Evolutionary conservation across 1,140 invertebrate genomes (phyloP), one percentile per base, ranked within the genome.

Genomic region (Drosophila triauraria): DNA sequence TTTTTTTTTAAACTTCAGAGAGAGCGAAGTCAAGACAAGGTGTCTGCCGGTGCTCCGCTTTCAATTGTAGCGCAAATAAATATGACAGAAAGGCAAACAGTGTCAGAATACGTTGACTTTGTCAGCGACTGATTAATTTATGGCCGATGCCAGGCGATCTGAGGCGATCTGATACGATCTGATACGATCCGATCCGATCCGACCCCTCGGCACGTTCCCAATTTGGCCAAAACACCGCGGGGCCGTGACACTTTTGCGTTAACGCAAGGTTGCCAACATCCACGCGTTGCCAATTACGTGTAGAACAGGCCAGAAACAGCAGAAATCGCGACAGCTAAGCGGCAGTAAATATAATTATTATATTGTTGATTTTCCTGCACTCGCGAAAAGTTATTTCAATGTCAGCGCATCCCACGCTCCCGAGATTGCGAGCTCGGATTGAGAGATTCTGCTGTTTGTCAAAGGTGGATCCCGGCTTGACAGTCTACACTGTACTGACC

Each of bases 51-150:
- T 68, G 71, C 63, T 57, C 47, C 62, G 56, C 17, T 78, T 81
- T 82, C 70, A 82, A 87, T 85, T 86, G 82, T 62, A 86, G 75
- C 44, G 78, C 82, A 85, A 86, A 86, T 82, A 86, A 74, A 80
- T 75, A 78, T 62, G 58, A 75, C 69, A 75, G 58, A 54, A 76
- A 74, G 60, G 63, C 64, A 82, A 82, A 81, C 69, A 82, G 47
- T 54, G 67, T 70, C 48, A 53, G 53, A 81, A 63, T 76, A 70
- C 47, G 57, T 58, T 67, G 46, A 68, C 65, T 68, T 46, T 74
- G 71, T 58, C 72, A 69, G 47, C 56, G 75, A 48, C 56, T 74
- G 77, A 82, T 64, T 70, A 65, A 68, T 81, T 82, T 71, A 71
- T 78, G 72, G 76, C 62, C 43, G 65, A 70, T 71, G 43, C 38